phyloP scores from a whole-genome alignment of 2,888 invertebrate genomes.

The Amaurobius ferox region DNA sequence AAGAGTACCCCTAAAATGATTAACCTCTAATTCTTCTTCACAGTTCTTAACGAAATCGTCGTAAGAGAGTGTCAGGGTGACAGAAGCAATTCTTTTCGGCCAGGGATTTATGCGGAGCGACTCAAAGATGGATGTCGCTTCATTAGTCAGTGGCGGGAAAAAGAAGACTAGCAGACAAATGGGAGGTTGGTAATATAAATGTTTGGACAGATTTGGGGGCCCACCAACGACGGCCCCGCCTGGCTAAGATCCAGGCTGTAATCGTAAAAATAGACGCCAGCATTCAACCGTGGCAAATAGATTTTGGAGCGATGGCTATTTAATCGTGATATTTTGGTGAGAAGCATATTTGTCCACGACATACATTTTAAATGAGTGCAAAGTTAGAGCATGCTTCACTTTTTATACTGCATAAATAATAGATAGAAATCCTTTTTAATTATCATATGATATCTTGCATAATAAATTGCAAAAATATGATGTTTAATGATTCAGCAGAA shows the following conservation, averaged over 20 bases:
- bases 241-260: background rate
- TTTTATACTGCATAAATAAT: no score
- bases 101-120: background rate
- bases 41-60: background rate
- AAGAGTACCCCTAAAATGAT: slow-evolving; percentile 9
- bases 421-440: no score
- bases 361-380: no score
- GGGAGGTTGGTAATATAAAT: slow-evolving; percentile 20
- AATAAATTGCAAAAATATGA: no score
- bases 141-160: slow-evolving; percentile 26
- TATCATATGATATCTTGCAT: no score
- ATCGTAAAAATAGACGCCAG: background rate
- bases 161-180: slow-evolving; percentile 25
- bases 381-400: no score
- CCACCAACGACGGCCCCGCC: slow-evolving; percentile 1
- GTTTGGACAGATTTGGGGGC: slow-evolving; percentile 17
- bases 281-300: background rate
- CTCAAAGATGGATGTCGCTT: slow-evolving; percentile 32
- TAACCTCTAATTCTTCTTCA: background rate
- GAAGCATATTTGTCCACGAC: no score
- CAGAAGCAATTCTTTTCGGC: background rate
- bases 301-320: background rate
- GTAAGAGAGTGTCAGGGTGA: background rate
- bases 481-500: no score
- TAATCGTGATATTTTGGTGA: background rate